Base-by-base conservation (phyloP, 2,888 invertebrate genomes). In the Ommatoiulus sabulosus region DNA sequence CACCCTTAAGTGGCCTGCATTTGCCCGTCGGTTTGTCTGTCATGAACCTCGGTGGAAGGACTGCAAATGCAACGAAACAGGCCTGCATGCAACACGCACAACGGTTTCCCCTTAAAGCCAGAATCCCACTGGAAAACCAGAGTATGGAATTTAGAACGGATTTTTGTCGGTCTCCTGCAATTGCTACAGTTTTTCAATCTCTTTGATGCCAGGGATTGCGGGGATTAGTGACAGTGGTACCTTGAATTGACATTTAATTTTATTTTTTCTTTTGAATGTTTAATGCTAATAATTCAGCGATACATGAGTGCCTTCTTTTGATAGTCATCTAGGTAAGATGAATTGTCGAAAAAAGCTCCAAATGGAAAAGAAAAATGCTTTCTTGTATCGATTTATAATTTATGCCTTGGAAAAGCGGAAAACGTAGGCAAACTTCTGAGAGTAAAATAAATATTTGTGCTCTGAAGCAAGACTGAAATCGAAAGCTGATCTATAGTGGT, bases 11-110 rank as follows among this genome's bases (percentile, higher is more conserved):
- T 6, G 24, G 85, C 44, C 44, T 46, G 46, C 85, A 44, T 85
- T 46, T 85, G 20, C 7, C 46, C 46, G 44, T 85, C 10, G 46
- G n/a, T 85, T 85, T 44, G 85, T 85, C 85, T 46, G 44, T 85
- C 85, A 85, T 85, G 44, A n/a, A 20, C 46, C 44, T 46, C 44
- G n/a, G n/a, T 5, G 15, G 44, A 85, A 5, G 43, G 85, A 12
- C 85, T 85, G 44, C 85, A 85, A 85, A 44, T 85, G 72, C 72
- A 72, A 72, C 24, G 72, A 72, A 24, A 24, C 72, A 24, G 72
- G 72, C 72, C 72, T 72, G 72, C 72, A 72, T 72, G 72, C 72
- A 72, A 72, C 72, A 24, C 24, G 24, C 24, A 72, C 63, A 63
- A 63, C n/a, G 20, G 63, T 63, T 63, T 63, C n/a, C n/a, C 63